Evolutionary conservation across 1,140 invertebrate species (phyloP).

Genomic region (Nasonia longicornis): DNA sequence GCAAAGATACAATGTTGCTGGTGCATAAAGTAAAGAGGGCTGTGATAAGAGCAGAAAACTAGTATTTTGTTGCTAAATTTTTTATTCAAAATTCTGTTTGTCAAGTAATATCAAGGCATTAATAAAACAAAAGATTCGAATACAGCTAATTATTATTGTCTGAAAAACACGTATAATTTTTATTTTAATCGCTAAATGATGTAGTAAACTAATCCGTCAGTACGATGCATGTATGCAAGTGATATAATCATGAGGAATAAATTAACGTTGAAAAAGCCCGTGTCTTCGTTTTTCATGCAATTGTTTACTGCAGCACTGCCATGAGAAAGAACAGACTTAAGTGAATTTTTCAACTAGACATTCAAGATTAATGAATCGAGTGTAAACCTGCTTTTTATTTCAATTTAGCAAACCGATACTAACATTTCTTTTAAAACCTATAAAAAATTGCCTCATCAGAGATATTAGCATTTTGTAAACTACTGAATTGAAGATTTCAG

Average conservation of each 20-base stretch:
- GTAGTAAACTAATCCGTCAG: neutral
- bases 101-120: neutral
- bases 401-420: neutral
- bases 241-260: neutral
- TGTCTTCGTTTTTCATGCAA: neutral
- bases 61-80: constrained; percentile 16
- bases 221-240: neutral
- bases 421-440: neutral
- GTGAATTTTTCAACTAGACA: neutral
- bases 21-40: neutral
- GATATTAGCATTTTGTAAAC: too few species aligned
- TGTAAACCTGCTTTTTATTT: neutral
- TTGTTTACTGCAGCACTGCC: constrained; percentile 14
- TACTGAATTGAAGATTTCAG: too few species aligned
- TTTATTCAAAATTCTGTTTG: neutral
- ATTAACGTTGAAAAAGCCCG: neutral
- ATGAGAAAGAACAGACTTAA: neutral
- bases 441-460: too few species aligned
- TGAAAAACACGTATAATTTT: neutral
- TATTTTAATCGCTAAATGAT: neutral
- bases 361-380: neutral
- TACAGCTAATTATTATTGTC: neutral
- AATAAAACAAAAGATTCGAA: neutral
- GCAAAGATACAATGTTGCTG: constrained; percentile 17
- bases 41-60: constrained; percentile 43